A percentile compares a stretch with the other conserved stretches of the same genome.
Conservation (phyloP, 2,797 vertebrate genomes). For the Vireo griseus region DNA sequence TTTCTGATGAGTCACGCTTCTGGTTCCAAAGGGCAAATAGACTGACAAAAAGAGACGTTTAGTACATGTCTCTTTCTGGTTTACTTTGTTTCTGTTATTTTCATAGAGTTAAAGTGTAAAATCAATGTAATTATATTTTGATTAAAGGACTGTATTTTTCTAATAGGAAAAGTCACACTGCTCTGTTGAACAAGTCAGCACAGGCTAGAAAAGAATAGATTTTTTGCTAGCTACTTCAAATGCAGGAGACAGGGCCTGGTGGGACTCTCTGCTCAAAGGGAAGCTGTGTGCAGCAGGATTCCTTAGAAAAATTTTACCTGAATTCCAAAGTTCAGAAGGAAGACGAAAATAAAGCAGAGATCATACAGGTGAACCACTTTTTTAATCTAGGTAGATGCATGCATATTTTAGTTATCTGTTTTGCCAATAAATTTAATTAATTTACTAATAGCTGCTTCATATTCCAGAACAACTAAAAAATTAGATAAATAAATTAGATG, state of each 20-base stretch:
- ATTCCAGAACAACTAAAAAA: background rate
- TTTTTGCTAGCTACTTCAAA: background rate
- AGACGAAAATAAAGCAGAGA: background rate
- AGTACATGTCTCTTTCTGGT: background rate
- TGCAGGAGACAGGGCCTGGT: background rate
- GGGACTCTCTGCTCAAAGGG: background rate
- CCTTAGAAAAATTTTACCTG: background rate
- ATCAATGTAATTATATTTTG: background rate
- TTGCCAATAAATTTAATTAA: background rate
- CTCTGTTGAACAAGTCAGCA: background rate
- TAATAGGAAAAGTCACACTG: background rate
- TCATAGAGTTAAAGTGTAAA: background rate
- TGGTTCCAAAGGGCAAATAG: background rate
- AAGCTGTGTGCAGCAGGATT: background rate
- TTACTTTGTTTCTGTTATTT: background rate
- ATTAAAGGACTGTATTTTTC: background rate
- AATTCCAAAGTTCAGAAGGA: background rate
- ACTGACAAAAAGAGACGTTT: background rate
- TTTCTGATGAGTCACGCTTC: background rate
- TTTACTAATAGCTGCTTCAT: background rate
- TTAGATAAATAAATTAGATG: background rate
- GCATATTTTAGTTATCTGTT: background rate
- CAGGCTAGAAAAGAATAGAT: background rate
- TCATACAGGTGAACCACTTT: fast-evolving
- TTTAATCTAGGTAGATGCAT: background rate